Percentiles rank a stretch among this genome's conserved stretches.
phyloP scores from a whole-genome alignment of 2,888 invertebrate genomes.

The Cerceris rybyensis region DNA sequence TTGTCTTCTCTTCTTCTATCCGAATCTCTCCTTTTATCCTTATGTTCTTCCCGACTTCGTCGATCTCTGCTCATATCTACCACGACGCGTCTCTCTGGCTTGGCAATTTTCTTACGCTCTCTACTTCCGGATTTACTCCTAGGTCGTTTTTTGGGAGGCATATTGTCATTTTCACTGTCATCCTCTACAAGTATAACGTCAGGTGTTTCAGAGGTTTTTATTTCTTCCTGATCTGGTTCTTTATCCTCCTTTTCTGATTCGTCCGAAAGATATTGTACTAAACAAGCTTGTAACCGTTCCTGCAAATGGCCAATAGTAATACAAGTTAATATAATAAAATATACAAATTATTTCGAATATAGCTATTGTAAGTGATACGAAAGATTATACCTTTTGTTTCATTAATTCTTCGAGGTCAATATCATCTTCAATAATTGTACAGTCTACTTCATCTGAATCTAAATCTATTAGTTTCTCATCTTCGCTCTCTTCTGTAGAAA shows the following conservation, averaged over 20 bases:
- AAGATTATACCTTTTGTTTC: slow-evolving; percentile 89
- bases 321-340: not conserved
- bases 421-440: slow-evolving; percentile 91
- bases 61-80: slow-evolving; percentile 78
- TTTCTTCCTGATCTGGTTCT: slow-evolving; percentile 76
- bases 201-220: slow-evolving; percentile 82
- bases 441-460: slow-evolving; percentile 84
- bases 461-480: slow-evolving; percentile 80
- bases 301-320: slow-evolving; percentile 53
- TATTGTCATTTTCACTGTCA: slow-evolving; percentile 84
- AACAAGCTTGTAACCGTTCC: slow-evolving; percentile 88
- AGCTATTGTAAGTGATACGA: too few species aligned
- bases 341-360: too few species aligned
- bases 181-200: slow-evolving; percentile 87
- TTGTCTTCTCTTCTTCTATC: slow-evolving; percentile 77
- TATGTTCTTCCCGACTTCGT: slow-evolving; percentile 69
- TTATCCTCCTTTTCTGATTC: slow-evolving; percentile 85
- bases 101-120: slow-evolving; percentile 74
- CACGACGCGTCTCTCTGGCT: slow-evolving; percentile 77
- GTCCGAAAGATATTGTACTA: slow-evolving; percentile 90
- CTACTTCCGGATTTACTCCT: slow-evolving; percentile 78
- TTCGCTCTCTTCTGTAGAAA: slow-evolving; percentile 79
- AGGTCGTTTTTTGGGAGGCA: slow-evolving; percentile 80
- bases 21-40: slow-evolving; percentile 70
- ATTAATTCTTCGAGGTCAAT: slow-evolving; percentile 94